Evolutionary conservation across 2,888 invertebrate species (phyloP).

Genomic region (Zonitis immaculata): DNA sequence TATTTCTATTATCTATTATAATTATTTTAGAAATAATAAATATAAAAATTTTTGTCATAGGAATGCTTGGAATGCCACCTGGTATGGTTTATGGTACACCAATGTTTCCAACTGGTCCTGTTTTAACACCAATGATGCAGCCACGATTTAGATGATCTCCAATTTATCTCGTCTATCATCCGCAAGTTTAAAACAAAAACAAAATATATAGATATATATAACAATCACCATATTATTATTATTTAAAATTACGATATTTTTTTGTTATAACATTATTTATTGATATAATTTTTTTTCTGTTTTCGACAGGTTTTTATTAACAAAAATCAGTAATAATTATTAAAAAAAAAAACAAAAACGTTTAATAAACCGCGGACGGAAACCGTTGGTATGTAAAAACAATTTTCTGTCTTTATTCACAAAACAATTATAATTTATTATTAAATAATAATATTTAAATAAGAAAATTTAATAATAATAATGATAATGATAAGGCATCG

Average conservation of each 20-base stretch:
- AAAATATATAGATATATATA: too few species aligned
- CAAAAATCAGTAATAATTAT: neutral
- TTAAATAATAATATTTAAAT: neutral
- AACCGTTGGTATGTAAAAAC: constrained; percentile 40
- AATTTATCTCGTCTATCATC: constrained; percentile 55
- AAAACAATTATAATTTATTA: constrained; percentile 6
- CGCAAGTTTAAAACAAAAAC: constrained; percentile 44
- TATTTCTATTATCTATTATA: neutral
- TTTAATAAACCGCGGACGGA: constrained; percentile 28
- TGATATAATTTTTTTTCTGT: constrained; percentile 30
- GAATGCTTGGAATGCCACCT: constrained; percentile 50
- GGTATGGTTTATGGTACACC: constrained; percentile 49
- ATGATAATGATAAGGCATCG: too few species aligned
- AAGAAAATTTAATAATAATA: neutral
- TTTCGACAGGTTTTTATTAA: constrained; percentile 42
- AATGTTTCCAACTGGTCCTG: constrained; percentile 48
- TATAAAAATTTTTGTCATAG: constrained; percentile 38
- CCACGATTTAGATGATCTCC: constrained; percentile 84
- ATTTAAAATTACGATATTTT: neutral
- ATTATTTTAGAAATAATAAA: neutral
- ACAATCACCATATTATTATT: constrained; percentile 5
- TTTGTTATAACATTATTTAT: constrained; percentile 12
- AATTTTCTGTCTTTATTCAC: constrained; percentile 11
- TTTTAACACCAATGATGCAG: constrained; percentile 58
- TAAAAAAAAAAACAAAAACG: constrained; percentile 19